These are phyloP conservation scores for Dromaius novaehollandiae DNA, from an alignment of 2,113 vertebrate genomes.

Conservation along the genomic window DNA sequence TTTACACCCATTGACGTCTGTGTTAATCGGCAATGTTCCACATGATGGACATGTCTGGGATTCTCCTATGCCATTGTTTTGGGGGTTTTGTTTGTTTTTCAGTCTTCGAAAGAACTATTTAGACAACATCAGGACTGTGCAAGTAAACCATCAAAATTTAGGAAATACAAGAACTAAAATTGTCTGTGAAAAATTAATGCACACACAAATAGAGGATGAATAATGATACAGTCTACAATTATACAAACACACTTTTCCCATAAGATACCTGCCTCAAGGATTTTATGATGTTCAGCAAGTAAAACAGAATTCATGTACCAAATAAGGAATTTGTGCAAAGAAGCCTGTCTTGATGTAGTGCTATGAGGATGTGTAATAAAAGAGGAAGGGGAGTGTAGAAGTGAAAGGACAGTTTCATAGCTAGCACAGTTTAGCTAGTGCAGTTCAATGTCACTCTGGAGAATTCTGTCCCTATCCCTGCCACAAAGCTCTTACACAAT, in stretches of 20 bases:
- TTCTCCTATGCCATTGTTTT: not conserved
- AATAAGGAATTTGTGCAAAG: constrained; percentile 36
- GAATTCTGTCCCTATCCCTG: not conserved
- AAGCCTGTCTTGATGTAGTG: constrained; percentile 1
- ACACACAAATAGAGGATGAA: not conserved
- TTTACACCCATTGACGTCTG: not conserved
- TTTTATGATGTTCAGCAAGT: constrained; percentile 43
- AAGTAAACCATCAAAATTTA: not conserved
- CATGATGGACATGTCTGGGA: not conserved
- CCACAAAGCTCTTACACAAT: not conserved
- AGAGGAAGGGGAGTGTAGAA: not conserved
- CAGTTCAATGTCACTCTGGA: constrained; percentile 1
- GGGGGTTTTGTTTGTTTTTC: not conserved
- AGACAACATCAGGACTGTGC: not conserved
- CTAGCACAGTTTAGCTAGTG: not conserved
- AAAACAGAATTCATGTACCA: constrained; percentile 48
- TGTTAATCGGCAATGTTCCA: not conserved
- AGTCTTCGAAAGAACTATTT: not conserved
- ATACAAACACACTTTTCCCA: constrained; percentile 35
- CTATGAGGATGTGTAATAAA: not conserved
- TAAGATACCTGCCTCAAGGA: constrained; percentile 44
- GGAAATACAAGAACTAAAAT: not conserved
- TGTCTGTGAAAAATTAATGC: not conserved
- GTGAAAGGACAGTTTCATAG: not conserved
- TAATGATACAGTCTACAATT: not conserved